Conservation (phyloP, 2,888 invertebrate genomes). For the Antheraea assamensis region DNA sequence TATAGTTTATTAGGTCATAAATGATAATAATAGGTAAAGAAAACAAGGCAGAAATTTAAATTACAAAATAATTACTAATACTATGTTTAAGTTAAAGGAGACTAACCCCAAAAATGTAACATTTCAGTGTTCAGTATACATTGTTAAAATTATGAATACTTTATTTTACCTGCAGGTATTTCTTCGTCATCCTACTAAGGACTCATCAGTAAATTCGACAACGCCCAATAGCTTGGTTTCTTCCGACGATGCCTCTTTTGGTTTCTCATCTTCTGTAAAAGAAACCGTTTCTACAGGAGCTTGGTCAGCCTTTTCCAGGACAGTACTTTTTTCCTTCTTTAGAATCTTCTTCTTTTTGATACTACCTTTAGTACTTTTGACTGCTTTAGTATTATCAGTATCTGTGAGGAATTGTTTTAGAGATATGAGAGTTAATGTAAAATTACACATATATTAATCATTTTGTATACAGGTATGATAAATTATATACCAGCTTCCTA, state of each 20-base stretch:
- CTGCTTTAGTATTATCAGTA: constrained; percentile 38
- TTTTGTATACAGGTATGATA: constrained; percentile 37
- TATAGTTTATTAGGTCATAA: not conserved
- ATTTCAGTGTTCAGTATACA: not conserved
- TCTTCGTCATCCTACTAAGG: constrained; percentile 13
- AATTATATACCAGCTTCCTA: constrained; percentile 28
- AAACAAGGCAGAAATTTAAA: not conserved
- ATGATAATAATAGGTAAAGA: not conserved
- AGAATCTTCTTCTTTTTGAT: constrained; percentile 52
- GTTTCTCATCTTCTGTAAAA: constrained; percentile 26
- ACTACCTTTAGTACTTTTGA: constrained; percentile 44
- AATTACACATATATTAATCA: constrained; percentile 37
- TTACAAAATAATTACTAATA: not conserved
- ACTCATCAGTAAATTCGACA: constrained; percentile 27
- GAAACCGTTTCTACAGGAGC: constrained; percentile 34
- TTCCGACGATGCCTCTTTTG: not conserved
- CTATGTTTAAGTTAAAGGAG: not conserved
- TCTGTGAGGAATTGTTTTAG: not conserved
- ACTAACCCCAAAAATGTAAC: not conserved
- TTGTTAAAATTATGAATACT: not conserved
- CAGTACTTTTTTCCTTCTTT: constrained; percentile 40
- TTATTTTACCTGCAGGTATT: constrained; percentile 27
- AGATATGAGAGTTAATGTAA: constrained; percentile 18
- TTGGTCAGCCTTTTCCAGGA: constrained; percentile 43
- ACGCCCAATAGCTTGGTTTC: constrained; percentile 17